These are phyloP conservation scores for Pissodes strobi DNA, from an alignment of 1,140 invertebrate genomes.

Conservation along the genomic window DNA sequence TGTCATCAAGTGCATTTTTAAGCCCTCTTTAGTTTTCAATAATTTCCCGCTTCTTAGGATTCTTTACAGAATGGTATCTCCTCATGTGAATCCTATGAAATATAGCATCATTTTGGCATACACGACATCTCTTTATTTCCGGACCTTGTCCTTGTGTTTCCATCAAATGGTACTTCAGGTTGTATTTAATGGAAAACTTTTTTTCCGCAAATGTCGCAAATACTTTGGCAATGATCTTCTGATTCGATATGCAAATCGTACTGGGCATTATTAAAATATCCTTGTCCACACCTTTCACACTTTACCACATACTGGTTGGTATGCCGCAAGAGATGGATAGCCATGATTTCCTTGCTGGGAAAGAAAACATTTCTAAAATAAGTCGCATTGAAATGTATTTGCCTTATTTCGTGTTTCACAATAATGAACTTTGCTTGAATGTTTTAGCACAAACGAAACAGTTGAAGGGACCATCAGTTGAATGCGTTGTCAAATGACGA, in stretches of 20 bases:
- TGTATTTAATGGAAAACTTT: slow-evolving; percentile 52
- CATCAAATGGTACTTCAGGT: slow-evolving; percentile 33
- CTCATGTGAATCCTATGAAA: slow-evolving; percentile 62
- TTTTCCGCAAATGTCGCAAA: slow-evolving; percentile 44
- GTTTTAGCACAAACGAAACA: neutral
- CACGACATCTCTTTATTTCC: slow-evolving; percentile 7
- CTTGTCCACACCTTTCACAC: neutral
- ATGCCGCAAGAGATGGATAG: neutral
- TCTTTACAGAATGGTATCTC: slow-evolving; percentile 58
- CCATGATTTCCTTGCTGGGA: neutral
- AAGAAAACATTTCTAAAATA: neutral
- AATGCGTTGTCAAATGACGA: neutral
- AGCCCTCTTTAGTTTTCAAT: slow-evolving; percentile 40
- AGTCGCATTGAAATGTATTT: neutral
- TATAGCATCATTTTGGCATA: slow-evolving; percentile 1
- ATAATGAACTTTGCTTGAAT: neutral
- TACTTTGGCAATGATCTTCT: neutral
- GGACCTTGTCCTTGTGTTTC: slow-evolving; percentile 15
- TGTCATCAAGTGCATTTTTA: slow-evolving; percentile 63
- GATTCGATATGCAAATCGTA: neutral
- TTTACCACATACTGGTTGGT: neutral
- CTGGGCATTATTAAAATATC: neutral
- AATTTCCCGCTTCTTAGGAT: slow-evolving; percentile 54
- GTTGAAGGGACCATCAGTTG: neutral
- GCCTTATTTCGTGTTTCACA: neutral